Percentiles rank a stretch among this genome's conserved stretches.
phyloP scores from a whole-genome alignment of 2,888 invertebrate species.

The Zeuzera pyrina region DNA sequence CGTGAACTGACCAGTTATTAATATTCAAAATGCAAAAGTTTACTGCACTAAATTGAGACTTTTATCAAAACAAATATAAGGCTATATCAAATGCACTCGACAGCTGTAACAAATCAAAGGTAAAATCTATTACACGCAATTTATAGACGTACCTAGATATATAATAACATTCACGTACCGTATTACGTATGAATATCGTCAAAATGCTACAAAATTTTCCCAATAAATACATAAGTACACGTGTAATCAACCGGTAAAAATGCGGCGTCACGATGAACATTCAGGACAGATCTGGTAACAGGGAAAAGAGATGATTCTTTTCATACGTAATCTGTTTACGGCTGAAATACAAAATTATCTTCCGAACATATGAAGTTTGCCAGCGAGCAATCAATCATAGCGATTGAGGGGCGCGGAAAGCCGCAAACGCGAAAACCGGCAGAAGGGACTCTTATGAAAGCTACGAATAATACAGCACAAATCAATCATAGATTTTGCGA shows the following conservation, averaged over 20 bases:
- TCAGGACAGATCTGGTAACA: constrained; percentile 33
- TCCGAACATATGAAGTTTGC: constrained; percentile 69
- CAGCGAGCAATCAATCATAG: constrained; percentile 61
- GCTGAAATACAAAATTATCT: constrained; percentile 72
- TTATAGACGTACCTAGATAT: no score
- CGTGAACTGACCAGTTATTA: constrained; percentile 53
- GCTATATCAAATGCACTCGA: no score
- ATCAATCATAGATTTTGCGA: constrained; percentile 71
- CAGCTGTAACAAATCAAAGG: no score
- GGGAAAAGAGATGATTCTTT: constrained; percentile 55
- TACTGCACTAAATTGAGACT: constrained; percentile 5
- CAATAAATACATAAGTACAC: constrained; percentile 15
- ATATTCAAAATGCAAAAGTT: constrained; percentile 28
- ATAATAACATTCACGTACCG: no score
- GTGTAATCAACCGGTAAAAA: constrained; percentile 38
- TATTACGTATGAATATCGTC: no score
- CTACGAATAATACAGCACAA: constrained; percentile 67
- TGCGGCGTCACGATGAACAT: constrained; percentile 45
- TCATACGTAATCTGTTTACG: constrained; percentile 68
- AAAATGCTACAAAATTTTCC: no score
- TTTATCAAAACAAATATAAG: no score
- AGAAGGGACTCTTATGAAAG: constrained; percentile 61
- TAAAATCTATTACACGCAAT: no score
- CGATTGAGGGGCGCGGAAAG: constrained; percentile 53
- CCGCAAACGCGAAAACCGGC: constrained; percentile 54